Evolutionary conservation across 2,797 vertebrate genomes (phyloP).

Genomic region (Acanthornis magna): DNA sequence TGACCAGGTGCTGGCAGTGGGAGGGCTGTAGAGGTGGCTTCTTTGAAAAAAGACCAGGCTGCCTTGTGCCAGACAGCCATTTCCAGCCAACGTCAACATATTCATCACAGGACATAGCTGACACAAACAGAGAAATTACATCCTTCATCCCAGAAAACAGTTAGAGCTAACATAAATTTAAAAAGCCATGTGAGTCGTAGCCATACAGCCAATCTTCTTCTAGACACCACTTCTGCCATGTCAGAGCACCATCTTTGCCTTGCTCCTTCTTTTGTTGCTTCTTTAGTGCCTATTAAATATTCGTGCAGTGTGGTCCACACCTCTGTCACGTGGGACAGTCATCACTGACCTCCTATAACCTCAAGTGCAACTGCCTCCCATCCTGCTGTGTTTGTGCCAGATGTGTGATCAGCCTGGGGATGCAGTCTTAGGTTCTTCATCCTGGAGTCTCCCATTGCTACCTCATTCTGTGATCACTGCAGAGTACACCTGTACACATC

Average conservation of each 20-base stretch:
- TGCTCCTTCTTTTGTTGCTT: not conserved
- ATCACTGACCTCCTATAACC: not conserved
- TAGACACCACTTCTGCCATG: not conserved
- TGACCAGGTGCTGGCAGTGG: not conserved
- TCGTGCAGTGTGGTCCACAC: not conserved
- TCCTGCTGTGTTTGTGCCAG: too few species aligned
- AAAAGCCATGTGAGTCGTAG: not conserved
- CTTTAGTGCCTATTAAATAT: not conserved
- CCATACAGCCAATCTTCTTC: not conserved
- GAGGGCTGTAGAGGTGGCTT: not conserved
- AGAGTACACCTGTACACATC: rapidly evolving
- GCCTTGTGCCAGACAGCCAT: not conserved
- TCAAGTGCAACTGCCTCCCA: not conserved
- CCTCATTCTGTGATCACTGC: not conserved
- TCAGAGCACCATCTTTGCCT: not conserved
- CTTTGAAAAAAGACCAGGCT: not conserved
- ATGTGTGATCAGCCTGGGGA: not conserved
- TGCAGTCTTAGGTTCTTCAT: not conserved
- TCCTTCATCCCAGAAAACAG: not conserved
- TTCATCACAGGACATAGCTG: not conserved
- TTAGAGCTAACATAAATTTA: not conserved
- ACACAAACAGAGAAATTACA: not conserved
- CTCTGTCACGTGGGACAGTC: not conserved
- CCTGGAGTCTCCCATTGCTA: not conserved
- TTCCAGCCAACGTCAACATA: not conserved